phyloP scores from a whole-genome alignment of 2,888 invertebrate species.

The Pemphredon lugubris region DNA sequence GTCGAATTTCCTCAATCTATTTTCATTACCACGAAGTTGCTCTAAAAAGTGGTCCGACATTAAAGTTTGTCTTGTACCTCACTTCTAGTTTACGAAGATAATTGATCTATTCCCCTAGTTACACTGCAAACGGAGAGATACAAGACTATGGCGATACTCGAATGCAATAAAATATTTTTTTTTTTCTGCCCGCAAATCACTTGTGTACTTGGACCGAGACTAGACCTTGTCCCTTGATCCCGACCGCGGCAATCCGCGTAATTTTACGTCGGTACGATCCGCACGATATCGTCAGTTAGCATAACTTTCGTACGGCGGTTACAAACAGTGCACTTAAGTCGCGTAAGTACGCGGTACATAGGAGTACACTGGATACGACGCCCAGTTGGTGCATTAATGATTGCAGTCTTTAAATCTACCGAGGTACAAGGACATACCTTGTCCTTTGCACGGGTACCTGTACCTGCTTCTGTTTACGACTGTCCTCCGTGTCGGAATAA shows the following conservation, averaged over 20 bases:
- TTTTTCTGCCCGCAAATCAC: too few relatives aligned
- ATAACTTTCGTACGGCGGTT: neutral
- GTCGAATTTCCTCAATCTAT: too few relatives aligned
- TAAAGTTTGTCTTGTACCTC: too few relatives aligned
- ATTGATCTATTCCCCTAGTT: too few relatives aligned
- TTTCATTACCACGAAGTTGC: too few relatives aligned
- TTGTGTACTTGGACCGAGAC: too few relatives aligned
- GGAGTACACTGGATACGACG: neutral
- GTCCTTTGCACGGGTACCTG: conserved; percentile 8
- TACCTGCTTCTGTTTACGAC: conserved; percentile 10
- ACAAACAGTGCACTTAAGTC: conserved; percentile 5
- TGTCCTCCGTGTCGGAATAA: neutral
- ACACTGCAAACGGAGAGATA: too few relatives aligned
- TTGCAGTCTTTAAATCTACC: conserved; percentile 13
- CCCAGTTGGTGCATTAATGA: conserved; percentile 10
- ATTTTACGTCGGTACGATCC: conserved; percentile 12
- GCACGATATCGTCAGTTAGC: conserved; percentile 2
- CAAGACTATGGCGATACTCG: too few relatives aligned
- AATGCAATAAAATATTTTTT: too few relatives aligned
- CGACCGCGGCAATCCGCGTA: conserved; percentile 12
- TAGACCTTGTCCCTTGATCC: neutral
- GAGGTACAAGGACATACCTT: conserved; percentile 9
- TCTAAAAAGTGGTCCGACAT: too few relatives aligned
- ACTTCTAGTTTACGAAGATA: too few relatives aligned
- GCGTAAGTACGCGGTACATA: conserved; percentile 1